Evolutionary conservation across 1,140 invertebrate genomes (phyloP).

Genomic region (Harlomillsia oculata): DNA sequence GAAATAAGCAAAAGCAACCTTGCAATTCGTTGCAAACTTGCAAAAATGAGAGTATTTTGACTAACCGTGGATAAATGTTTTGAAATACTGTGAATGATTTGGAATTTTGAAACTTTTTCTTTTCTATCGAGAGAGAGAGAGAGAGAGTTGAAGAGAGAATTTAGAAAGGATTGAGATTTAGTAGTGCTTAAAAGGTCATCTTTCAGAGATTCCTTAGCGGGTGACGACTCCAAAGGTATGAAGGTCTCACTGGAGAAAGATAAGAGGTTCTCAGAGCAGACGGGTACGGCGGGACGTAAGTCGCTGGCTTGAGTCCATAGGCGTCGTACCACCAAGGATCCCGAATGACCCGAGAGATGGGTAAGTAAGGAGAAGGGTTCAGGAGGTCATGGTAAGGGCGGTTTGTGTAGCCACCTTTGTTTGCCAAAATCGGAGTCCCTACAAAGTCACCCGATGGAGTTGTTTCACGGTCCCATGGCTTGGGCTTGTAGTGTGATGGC

Average conservation of each 20-base stretch:
- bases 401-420: constrained; percentile 35
- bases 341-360: constrained; percentile 63
- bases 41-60: too few species aligned
- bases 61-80: too few species aligned
- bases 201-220: constrained; percentile 66
- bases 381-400: constrained; percentile 62
- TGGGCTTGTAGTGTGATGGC: constrained; percentile 18
- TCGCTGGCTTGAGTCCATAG: constrained; percentile 61
- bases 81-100: too few species aligned
- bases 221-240: constrained; percentile 77
- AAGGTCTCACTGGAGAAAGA: constrained; percentile 75
- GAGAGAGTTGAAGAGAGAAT: too few species aligned
- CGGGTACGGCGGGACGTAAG: constrained; percentile 53
- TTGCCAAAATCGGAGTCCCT: neutral
- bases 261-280: constrained; percentile 74
- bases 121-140: too few species aligned
- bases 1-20: too few species aligned
- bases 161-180: too few species aligned
- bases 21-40: too few species aligned
- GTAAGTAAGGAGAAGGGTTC: constrained; percentile 62
- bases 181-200: too few species aligned
- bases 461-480: neutral
- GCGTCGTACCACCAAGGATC: constrained; percentile 70
- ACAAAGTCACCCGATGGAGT: neutral
- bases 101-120: too few species aligned